These are phyloP conservation scores for Microplitis deprimator DNA, from an alignment of 2,888 invertebrate species.

Conservation along the genomic window DNA sequence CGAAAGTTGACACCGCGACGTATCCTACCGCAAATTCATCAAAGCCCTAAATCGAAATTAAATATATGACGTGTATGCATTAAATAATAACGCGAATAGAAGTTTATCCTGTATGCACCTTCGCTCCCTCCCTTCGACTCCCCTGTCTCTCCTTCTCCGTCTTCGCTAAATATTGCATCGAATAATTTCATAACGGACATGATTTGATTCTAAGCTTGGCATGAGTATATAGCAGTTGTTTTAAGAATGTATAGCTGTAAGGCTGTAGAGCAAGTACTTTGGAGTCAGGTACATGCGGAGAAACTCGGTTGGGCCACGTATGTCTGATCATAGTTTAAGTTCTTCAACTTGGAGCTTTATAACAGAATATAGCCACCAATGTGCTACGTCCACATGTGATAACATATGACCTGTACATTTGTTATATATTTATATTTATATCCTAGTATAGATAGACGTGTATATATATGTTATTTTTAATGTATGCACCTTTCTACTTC, in stretches of 20 bases:
- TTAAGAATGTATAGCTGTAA: background rate
- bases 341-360: constrained; percentile 44
- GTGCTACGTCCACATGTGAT: constrained; percentile 48
- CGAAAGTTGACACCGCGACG: background rate
- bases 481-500: background rate
- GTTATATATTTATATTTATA: constrained; percentile 11
- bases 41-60: background rate
- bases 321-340: constrained; percentile 49
- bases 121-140: too few species aligned
- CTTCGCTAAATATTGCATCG: background rate
- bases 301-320: constrained; percentile 71
- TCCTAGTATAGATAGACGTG: background rate
- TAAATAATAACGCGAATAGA: too few species aligned
- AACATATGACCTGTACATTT: background rate
- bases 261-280: constrained; percentile 44
- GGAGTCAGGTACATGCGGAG: constrained; percentile 60
- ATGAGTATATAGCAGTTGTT: background rate
- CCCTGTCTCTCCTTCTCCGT: too few species aligned
- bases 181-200: background rate
- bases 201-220: background rate
- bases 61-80: too few species aligned
- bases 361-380: constrained; percentile 37
- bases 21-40: background rate
- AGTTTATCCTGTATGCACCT: too few species aligned
- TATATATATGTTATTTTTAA: constrained; percentile 22